Evolutionary conservation across 2,797 vertebrate species (phyloP).

Genomic region (Aeoliscus strigatus): DNA sequence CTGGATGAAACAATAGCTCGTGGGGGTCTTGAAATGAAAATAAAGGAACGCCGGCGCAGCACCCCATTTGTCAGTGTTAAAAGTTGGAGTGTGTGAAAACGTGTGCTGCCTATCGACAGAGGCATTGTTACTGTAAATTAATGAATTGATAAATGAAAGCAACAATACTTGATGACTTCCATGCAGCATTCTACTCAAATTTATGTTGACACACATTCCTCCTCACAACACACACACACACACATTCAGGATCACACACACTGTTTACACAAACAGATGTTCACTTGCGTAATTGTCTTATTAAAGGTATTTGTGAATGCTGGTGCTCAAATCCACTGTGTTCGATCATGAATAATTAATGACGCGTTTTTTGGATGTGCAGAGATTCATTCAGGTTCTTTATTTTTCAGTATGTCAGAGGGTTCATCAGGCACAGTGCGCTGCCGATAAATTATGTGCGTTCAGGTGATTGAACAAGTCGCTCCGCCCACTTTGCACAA

Average conservation of each 20-base stretch:
- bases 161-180: constrained; percentile 17
- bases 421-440: no score
- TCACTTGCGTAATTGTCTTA: constrained; percentile 26
- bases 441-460: no score
- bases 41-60: constrained; percentile 33
- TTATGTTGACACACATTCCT: constrained; percentile 16
- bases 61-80: constrained; percentile 5
- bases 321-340: constrained; percentile 18
- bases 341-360: constrained; percentile 50
- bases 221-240: neutral
- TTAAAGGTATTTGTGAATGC: constrained; percentile 22
- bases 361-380: constrained; percentile 25
- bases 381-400: constrained; percentile 26
- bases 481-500: no score
- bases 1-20: constrained; percentile 35
- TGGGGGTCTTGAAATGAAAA: constrained; percentile 39
- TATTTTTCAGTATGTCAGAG: constrained; percentile 4
- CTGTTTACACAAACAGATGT: constrained; percentile 22
- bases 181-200: constrained; percentile 23
- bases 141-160: constrained; percentile 41
- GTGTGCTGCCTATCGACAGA: constrained; percentile 21
- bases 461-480: no score
- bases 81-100: constrained; percentile 1
- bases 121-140: constrained; percentile 28
- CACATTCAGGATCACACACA: neutral